Base-by-base conservation (phyloP, 2,888 invertebrate genomes). In the Cancer borealis region DNA sequence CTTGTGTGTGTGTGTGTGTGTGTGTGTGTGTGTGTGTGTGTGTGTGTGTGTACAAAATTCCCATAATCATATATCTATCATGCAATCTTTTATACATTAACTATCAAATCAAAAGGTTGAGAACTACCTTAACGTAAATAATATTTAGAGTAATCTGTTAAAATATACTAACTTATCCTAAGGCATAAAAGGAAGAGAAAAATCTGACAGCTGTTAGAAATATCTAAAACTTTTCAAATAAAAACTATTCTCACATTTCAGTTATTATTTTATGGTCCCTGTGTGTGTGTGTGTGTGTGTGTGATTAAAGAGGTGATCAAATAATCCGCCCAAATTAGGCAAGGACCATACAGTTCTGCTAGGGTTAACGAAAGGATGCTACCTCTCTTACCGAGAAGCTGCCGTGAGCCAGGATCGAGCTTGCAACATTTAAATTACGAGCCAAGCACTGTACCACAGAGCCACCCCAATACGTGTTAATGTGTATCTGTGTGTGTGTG, bases 1-100 rank as follows among this genome's bases (percentile, higher is more conserved):
- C 79, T 54, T 30, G 73, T 46, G 30, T 92, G 79, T 92, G 87
- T 92, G 87, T 49, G 73, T 91, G 46, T 91, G 66, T 66, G 73
- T 73, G 66, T 91, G 73, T 91, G 49, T 88, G 49, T 88, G 49
- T 88, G 47, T 88, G 47, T 88, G 47, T 88, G 47, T 88, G 47
- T 88, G 47, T 88, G 47, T 88, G 47, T 88, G 84, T 84, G 30
- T 84, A 84, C 39, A 84, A 26, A n/a, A 79, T 84, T 39, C 39
- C 39, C 8, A 73, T 26, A 39, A 17, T 84, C 84, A 39, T 73
- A 73, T 73, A 26, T 73, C 73, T 84, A 39, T 84, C 84, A 39
- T 39, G 39, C 84, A 84, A 39, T 10, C 39, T 39, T 84, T 84
- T 84, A 30, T 84, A 84, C 84, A 84, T 14, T 12, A 39, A 39